These are phyloP conservation scores for Gymnodraco acuticeps DNA, from an alignment of 2,797 vertebrate genomes.

Conservation along the genomic window DNA sequence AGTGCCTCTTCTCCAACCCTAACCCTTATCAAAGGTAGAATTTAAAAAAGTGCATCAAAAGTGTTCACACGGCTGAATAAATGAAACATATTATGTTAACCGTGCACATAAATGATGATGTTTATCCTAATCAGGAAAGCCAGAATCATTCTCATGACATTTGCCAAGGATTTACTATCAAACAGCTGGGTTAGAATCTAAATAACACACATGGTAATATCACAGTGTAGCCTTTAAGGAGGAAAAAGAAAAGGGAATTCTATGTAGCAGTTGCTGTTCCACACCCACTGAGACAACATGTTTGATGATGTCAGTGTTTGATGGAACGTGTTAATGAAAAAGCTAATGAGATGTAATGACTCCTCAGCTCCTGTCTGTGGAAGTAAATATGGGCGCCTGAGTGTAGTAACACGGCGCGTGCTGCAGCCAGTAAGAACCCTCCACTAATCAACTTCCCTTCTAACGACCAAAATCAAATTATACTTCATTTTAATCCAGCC, in stretches of 20 bases:
- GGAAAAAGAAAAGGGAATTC: constrained; percentile 41
- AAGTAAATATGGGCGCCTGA: constrained; percentile 87
- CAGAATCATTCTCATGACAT: constrained; percentile 32
- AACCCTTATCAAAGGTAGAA: constrained; percentile 29
- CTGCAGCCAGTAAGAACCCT: constrained; percentile 51
- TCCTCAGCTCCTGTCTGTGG: constrained; percentile 86
- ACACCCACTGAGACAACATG: constrained; percentile 59
- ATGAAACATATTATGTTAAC: constrained; percentile 7
- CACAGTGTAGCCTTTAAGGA: constrained; percentile 1
- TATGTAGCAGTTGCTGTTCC: constrained; percentile 37
- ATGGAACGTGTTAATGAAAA: constrained; percentile 85
- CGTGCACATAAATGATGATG: constrained; percentile 10
- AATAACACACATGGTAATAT: constrained; percentile 18
- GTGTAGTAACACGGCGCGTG: constrained; percentile 74
- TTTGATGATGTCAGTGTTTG: constrained; percentile 74
- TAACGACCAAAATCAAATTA: constrained; percentile 41
- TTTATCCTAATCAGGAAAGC: constrained; percentile 15
- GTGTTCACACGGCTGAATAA: constrained; percentile 23
- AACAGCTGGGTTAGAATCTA: constrained; percentile 12
- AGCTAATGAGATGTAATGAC: constrained; percentile 88
- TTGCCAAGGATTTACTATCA: constrained; percentile 31
- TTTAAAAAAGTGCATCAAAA: constrained; percentile 25
- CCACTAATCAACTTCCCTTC: constrained; percentile 53
- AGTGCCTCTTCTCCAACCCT: constrained; percentile 16
- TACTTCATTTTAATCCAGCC: constrained; percentile 11